Conservation (phyloP, 1,140 invertebrate genomes). For the Pristionchus pacificus region DNA sequence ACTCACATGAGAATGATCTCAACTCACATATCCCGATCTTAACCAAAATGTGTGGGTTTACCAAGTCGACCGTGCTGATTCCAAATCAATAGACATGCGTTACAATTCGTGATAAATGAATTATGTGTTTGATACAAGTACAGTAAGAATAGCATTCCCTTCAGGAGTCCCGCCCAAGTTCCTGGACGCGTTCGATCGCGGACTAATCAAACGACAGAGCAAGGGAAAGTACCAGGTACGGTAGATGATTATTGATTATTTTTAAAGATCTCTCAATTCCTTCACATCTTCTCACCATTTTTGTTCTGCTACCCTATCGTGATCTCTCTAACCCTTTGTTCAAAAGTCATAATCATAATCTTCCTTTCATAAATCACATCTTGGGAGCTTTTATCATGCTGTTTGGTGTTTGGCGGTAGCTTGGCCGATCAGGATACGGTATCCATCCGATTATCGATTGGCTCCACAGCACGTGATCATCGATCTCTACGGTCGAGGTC, state of each 20-base stretch:
- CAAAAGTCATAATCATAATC: neutral
- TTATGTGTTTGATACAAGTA: no score
- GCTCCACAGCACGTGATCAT: constrained; percentile 44
- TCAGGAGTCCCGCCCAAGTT: constrained; percentile 34
- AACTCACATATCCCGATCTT: no score
- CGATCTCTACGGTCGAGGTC: constrained; percentile 51
- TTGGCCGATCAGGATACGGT: neutral
- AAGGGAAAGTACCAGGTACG: constrained; percentile 56
- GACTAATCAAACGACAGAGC: constrained; percentile 52
- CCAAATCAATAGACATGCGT: no score
- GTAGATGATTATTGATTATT: neutral
- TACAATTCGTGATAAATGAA: no score
- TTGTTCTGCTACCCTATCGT: neutral
- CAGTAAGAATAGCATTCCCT: no score
- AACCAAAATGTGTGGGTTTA: no score
- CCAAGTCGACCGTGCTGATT: no score
- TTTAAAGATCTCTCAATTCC: neutral
- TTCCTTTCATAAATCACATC: neutral
- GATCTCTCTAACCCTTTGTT: neutral
- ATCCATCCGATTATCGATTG: neutral
- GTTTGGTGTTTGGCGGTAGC: neutral
- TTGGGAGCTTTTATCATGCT: neutral
- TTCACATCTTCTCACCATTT: neutral
- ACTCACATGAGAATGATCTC: no score
- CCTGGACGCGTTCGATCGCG: constrained; percentile 48